Conservation (phyloP, 2,797 vertebrate species). For the Gobionotothen gibberifrons region DNA sequence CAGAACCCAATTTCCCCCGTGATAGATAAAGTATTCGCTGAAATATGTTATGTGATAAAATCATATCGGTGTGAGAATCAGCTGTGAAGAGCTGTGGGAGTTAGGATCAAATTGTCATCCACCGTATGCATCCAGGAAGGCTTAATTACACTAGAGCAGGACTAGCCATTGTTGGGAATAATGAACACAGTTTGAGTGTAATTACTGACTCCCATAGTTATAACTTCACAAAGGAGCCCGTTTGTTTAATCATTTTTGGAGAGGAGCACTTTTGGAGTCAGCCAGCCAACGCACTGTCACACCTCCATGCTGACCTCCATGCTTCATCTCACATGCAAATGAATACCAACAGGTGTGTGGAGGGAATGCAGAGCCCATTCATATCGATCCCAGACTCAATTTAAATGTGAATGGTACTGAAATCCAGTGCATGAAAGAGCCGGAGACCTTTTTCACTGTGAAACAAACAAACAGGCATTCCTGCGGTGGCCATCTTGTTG, state of each 20-base stretch:
- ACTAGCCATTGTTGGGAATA: constrained; percentile 59
- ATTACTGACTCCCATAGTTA: constrained; percentile 57
- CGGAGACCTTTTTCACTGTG: background rate
- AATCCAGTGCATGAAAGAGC: background rate
- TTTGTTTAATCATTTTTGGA: constrained; percentile 30
- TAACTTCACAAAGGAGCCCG: constrained; percentile 50
- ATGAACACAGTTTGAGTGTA: constrained; percentile 64
- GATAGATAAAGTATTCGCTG: too few relatives aligned
- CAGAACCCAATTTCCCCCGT: too few relatives aligned
- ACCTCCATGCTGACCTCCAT: constrained; percentile 48
- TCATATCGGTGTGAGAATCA: constrained; percentile 10
- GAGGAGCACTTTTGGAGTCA: constrained; percentile 42
- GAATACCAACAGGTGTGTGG: constrained; percentile 26
- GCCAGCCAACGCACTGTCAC: constrained; percentile 49
- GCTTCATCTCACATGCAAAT: constrained; percentile 61
- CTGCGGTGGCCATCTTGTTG: background rate
- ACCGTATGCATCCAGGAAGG: constrained; percentile 48
- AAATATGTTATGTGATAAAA: constrained; percentile 38
- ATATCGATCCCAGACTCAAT: constrained; percentile 22
- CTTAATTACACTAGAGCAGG: constrained; percentile 52
- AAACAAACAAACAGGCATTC: constrained; percentile 11
- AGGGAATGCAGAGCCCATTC: background rate
- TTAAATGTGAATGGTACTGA: constrained; percentile 26
- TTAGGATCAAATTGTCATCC: constrained; percentile 47
- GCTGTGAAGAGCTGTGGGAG: constrained; percentile 20